These are phyloP conservation scores for Phortica okadai DNA, from an alignment of 2,888 invertebrate genomes.

Conservation along the genomic window DNA sequence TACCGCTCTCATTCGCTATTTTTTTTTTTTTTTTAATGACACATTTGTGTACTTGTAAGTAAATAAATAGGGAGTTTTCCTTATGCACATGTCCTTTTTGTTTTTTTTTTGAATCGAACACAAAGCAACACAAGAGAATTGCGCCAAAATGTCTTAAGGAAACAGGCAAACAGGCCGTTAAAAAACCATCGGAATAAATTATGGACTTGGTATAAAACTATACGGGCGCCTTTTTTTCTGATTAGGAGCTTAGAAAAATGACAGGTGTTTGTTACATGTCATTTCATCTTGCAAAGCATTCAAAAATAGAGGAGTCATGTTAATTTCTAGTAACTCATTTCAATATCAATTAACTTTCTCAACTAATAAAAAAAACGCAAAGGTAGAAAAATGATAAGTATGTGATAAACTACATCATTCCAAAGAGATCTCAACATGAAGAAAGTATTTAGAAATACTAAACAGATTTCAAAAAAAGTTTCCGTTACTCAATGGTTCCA, in stretches of 20 bases:
- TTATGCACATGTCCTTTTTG: conserved; percentile 65
- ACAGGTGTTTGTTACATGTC: conserved; percentile 29
- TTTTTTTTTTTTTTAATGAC: conserved; percentile 10
- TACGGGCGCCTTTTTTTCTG: conserved; percentile 1
- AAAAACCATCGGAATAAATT: conserved; percentile 10
- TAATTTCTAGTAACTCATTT: too few species aligned
- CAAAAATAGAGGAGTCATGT: too few species aligned
- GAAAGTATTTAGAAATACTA: too few species aligned
- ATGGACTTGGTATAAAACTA: too few species aligned
- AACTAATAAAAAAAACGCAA: too few species aligned
- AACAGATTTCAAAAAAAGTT: too few species aligned
- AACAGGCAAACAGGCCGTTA: conserved; percentile 23
- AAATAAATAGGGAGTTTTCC: conserved; percentile 27
- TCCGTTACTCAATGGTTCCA: conserved; percentile 68
- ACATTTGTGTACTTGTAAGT: conserved; percentile 22
- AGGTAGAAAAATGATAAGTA: too few species aligned
- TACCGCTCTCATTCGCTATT: not conserved
- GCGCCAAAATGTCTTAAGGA: conserved; percentile 59
- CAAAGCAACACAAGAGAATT: conserved; percentile 48
- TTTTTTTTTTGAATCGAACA: not conserved
- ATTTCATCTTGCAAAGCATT: too few species aligned
- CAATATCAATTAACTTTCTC: too few species aligned
- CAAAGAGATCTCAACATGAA: too few species aligned
- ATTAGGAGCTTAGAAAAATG: conserved; percentile 58
- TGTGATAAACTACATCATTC: too few species aligned